Conservation (phyloP, 2,888 invertebrate species). For the Noctua janthina region DNA sequence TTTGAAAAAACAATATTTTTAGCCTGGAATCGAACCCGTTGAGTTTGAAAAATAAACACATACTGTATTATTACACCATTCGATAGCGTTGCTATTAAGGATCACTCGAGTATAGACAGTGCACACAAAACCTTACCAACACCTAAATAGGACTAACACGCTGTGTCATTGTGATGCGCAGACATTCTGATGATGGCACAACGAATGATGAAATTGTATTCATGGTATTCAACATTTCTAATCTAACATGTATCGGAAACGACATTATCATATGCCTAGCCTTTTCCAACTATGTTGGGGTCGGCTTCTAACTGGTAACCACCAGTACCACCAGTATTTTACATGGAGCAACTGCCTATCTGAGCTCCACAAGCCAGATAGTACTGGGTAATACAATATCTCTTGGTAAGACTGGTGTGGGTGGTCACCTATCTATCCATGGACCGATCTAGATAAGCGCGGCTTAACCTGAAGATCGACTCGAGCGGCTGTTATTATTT, state of each 20-base stretch:
- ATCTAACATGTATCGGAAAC: background rate
- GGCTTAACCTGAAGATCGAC: no score
- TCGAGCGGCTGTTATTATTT: no score
- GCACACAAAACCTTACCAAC: background rate
- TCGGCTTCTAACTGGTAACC: no score
- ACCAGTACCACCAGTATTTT: background rate
- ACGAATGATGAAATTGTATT: background rate
- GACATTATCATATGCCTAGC: background rate
- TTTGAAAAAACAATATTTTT: background rate
- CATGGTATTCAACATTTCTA: background rate
- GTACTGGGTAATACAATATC: no score
- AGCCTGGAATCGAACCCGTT: background rate
- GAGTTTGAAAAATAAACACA: background rate
- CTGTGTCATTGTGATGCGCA: background rate
- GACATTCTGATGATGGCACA: background rate
- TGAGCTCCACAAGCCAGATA: no score
- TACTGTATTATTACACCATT: background rate
- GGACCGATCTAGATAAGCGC: no score
- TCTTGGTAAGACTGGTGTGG: no score
- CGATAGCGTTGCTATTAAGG: background rate
- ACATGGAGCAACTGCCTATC: no score
- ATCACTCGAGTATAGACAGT: background rate
- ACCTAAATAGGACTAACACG: background rate
- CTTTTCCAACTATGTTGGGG: background rate
- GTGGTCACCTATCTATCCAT: no score